Conservation (phyloP, 2,888 invertebrate species). For the Muschampia plurimacula region DNA sequence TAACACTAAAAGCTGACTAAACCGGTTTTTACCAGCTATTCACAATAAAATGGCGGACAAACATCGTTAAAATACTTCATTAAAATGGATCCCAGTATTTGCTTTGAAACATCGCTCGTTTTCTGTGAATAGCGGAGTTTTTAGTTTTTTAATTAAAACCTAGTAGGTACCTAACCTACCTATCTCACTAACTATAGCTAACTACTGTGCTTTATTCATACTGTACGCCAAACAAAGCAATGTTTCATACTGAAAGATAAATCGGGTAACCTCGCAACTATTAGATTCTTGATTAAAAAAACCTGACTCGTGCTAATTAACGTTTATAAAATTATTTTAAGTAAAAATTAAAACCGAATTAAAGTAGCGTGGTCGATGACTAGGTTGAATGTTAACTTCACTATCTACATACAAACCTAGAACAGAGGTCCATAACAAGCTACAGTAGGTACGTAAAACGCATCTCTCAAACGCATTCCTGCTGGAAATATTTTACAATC, state of each 20-base stretch:
- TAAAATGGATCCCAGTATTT: constrained; percentile 21
- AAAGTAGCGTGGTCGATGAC: too few relatives aligned
- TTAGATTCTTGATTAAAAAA: too few relatives aligned
- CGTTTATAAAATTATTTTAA: too few relatives aligned
- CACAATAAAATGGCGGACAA: constrained; percentile 27
- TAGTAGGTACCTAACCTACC: neutral
- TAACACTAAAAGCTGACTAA: constrained; percentile 7
- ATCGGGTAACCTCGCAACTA: neutral
- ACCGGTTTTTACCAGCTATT: constrained; percentile 23
- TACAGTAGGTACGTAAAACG: too few relatives aligned
- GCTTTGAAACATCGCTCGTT: constrained; percentile 17
- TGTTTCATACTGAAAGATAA: neutral
- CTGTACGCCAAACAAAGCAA: neutral
- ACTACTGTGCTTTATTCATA: neutral
- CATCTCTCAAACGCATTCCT: too few relatives aligned
- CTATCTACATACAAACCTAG: too few relatives aligned
- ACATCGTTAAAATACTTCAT: constrained; percentile 13
- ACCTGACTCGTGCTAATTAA: too few relatives aligned
- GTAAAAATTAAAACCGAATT: too few relatives aligned
- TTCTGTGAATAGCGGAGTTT: neutral
- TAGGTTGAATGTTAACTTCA: too few relatives aligned
- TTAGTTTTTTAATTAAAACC: constrained; percentile 12
- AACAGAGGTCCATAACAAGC: too few relatives aligned
- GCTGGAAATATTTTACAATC: too few relatives aligned
- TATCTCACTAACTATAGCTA: neutral